These are phyloP conservation scores for Drosophila diplacantha DNA, from an alignment of 2,888 invertebrate genomes.

Conservation along the genomic window DNA sequence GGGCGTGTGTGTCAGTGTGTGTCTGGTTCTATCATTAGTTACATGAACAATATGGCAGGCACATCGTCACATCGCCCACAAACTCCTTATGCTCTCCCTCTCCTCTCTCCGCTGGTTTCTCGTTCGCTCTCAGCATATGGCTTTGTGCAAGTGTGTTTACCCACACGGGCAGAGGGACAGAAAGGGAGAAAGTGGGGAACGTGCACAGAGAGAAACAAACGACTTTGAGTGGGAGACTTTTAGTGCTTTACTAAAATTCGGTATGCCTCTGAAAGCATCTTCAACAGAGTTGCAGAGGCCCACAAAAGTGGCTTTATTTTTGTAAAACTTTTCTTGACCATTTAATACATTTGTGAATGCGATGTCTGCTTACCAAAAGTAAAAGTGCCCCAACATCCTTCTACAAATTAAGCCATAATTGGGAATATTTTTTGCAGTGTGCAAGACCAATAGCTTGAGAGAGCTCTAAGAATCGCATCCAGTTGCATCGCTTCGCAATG, in stretches of 20 bases:
- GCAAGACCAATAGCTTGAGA: constrained; percentile 1
- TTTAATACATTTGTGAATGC: too few species aligned
- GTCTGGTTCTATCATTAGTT: constrained; percentile 32
- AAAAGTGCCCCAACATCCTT: too few species aligned
- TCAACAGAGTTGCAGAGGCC: too few species aligned
- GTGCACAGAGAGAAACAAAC: neutral
- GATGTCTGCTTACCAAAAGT: too few species aligned
- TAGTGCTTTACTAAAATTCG: too few species aligned
- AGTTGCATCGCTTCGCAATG: constrained; percentile 20
- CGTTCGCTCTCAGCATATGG: neutral
- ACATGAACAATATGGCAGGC: constrained; percentile 32
- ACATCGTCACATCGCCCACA: constrained; percentile 17
- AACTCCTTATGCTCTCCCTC: neutral
- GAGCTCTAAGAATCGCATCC: constrained; percentile 17
- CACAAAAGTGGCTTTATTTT: too few species aligned
- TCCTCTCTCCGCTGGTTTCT: too few species aligned
- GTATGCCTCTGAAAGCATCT: too few species aligned
- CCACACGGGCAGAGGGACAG: constrained; percentile 1
- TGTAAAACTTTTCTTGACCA: too few species aligned
- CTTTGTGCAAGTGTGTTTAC: constrained; percentile 24
- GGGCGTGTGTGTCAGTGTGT: neutral
- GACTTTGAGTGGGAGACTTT: too few species aligned
- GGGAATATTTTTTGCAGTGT: neutral
- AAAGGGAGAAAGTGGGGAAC: neutral
- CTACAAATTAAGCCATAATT: too few species aligned